Conservation (phyloP, 1,140 invertebrate species). For the Aphidius gifuensis region DNA sequence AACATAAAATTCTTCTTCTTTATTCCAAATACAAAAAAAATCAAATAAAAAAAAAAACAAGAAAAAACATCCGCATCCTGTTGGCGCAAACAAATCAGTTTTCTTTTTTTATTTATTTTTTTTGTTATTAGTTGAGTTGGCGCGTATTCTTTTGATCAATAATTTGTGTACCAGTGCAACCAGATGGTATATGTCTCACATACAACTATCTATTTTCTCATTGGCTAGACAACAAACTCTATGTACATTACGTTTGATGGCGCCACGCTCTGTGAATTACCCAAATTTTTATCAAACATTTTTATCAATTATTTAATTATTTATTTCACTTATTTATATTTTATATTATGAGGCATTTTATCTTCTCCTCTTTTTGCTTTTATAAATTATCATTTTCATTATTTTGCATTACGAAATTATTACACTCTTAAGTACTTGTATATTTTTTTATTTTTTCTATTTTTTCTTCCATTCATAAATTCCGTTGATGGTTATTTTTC, state of each 20-base stretch:
- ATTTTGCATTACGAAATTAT: too few species aligned
- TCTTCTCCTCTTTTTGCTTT: too few species aligned
- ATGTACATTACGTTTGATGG: slow-evolving; percentile 32
- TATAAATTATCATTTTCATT: too few species aligned
- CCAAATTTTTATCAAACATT: too few species aligned
- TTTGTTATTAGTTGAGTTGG: slow-evolving; percentile 18
- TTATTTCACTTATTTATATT: too few species aligned
- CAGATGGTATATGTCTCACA: slow-evolving; percentile 43
- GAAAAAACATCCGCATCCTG: neutral
- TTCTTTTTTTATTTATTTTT: neutral
- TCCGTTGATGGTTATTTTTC: too few species aligned
- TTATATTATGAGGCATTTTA: too few species aligned
- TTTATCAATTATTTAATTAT: too few species aligned
- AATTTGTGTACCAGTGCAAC: slow-evolving; percentile 30
- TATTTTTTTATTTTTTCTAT: too few species aligned
- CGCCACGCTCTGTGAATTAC: slow-evolving; percentile 27
- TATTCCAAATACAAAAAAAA: neutral
- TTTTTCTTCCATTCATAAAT: too few species aligned
- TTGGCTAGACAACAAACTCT: neutral
- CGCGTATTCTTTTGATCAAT: slow-evolving; percentile 47
- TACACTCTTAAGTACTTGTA: too few species aligned
- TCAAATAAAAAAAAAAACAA: neutral
- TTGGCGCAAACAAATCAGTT: neutral
- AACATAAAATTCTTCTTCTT: neutral
- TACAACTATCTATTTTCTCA: slow-evolving; percentile 14